Conservation (phyloP, 2,888 invertebrate species). For the Serrognathus titanus region DNA sequence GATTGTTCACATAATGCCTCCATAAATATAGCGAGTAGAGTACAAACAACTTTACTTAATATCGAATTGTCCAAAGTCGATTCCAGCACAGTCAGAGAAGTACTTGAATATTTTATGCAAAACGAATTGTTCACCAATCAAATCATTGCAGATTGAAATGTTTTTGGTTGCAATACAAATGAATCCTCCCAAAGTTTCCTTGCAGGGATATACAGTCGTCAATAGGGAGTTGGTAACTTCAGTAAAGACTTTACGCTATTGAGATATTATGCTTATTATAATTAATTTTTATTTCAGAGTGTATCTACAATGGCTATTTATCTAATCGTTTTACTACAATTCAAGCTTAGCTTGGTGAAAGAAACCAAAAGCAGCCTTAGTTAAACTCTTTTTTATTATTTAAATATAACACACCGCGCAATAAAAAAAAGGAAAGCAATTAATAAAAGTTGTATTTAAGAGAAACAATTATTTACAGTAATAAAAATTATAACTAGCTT, state of each 20-base stretch:
- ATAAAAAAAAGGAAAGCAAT: too few relatives aligned
- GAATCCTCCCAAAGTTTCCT: conserved; percentile 67
- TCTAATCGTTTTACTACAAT: conserved; percentile 63
- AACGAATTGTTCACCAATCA: conserved; percentile 3
- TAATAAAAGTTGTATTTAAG: too few relatives aligned
- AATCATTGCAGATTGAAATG: conserved; percentile 56
- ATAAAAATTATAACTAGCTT: too few relatives aligned
- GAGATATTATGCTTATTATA: background rate
- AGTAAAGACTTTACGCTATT: conserved; percentile 47
- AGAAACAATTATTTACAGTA: too few relatives aligned
- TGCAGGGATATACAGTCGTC: conserved; percentile 64
- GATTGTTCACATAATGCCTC: conserved; percentile 67
- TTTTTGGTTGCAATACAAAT: conserved; percentile 67
- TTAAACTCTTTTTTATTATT: background rate
- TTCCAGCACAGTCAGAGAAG: conserved; percentile 60
- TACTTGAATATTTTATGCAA: conserved; percentile 27
- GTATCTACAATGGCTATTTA: conserved; percentile 64
- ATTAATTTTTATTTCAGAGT: conserved; percentile 52
- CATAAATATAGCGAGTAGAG: conserved; percentile 60
- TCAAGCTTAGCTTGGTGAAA: conserved; percentile 54
- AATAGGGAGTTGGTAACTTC: conserved; percentile 64
- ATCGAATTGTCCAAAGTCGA: conserved; percentile 59
- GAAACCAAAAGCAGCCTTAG: conserved; percentile 11
- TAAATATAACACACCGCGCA: too few relatives aligned
- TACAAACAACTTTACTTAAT: conserved; percentile 59